A percentile compares a stretch with the other conserved stretches of the same genome.
phyloP scores from a whole-genome alignment of 2,888 invertebrate genomes.

The Caenorhabditis macrosperma region DNA sequence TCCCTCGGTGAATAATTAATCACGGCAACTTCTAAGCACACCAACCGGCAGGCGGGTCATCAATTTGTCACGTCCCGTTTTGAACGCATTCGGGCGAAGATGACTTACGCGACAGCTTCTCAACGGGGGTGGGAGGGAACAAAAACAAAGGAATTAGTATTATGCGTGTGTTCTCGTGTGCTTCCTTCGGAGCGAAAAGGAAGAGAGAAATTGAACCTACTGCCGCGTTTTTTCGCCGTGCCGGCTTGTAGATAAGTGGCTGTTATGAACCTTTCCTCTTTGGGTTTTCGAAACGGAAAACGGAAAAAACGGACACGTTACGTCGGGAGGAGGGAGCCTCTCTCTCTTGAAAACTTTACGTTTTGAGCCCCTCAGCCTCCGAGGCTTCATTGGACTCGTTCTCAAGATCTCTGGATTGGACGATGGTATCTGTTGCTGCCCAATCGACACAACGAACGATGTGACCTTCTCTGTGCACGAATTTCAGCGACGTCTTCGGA shows the following conservation, averaged over 20 bases:
- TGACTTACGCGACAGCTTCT: conserved; percentile 3
- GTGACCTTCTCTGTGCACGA: too few relatives aligned
- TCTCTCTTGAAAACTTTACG: too few relatives aligned
- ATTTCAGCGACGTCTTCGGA: background rate
- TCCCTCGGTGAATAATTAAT: conserved; percentile 3
- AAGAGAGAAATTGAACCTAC: conserved; percentile 12
- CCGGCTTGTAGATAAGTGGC: conserved; percentile 7
- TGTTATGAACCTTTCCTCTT: conserved; percentile 8
- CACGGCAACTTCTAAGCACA: background rate
- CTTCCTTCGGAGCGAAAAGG: background rate
- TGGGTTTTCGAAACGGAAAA: background rate
- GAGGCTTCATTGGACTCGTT: too few relatives aligned
- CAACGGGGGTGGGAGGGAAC: background rate
- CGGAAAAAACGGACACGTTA: background rate
- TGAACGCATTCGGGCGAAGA: background rate
- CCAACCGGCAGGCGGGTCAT: background rate
- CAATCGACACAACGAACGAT: too few relatives aligned
- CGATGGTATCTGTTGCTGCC: too few relatives aligned
- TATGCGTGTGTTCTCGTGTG: conserved; percentile 13
- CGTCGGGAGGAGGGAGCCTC: background rate
- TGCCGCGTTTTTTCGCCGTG: background rate
- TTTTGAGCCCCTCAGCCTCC: too few relatives aligned
- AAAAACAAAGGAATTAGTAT: conserved; percentile 27
- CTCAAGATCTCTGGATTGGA: too few relatives aligned
- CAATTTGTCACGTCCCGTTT: conserved; percentile 1